Conservation (phyloP, 2,797 vertebrate species). For the Tarsius wallacei region DNA sequence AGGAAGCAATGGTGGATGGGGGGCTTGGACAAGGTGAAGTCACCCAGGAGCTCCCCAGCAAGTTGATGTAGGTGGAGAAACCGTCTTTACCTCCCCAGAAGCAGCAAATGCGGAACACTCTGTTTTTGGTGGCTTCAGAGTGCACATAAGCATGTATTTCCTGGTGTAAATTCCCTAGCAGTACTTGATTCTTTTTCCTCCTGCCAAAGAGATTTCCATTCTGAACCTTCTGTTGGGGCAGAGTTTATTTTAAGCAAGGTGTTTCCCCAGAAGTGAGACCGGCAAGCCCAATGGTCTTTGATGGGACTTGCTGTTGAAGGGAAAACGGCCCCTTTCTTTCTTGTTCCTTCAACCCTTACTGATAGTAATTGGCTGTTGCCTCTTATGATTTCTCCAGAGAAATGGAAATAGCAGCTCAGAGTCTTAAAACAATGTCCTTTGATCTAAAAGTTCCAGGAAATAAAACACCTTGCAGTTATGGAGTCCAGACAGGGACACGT, state of each 20-base stretch:
- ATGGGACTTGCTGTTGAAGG: conserved; percentile 61
- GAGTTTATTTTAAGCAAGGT: no score
- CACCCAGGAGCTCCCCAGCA: fast-evolving
- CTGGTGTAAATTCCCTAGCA: no score
- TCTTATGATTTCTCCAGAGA: conserved; percentile 84
- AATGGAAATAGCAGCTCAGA: conserved; percentile 89
- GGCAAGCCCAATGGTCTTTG: background rate
- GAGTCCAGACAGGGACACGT: conserved; percentile 86
- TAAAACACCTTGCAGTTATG: conserved; percentile 91
- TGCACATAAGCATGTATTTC: fast-evolving
- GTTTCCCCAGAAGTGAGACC: fast-evolving
- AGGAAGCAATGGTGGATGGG: background rate
- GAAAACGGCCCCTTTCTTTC: conserved; percentile 75
- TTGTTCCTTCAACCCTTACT: conserved; percentile 70
- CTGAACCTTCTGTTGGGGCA: fast-evolving
- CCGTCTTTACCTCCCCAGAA: fast-evolving
- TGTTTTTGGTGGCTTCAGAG: background rate
- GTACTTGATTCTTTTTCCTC: background rate
- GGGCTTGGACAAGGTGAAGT: fast-evolving
- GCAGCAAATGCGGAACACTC: background rate
- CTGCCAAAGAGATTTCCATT: background rate
- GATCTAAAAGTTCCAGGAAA: conserved; percentile 91
- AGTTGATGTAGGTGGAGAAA: fast-evolving
- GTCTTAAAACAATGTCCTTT: conserved; percentile 89
- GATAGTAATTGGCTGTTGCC: conserved; percentile 86